Evolutionary conservation across 2,797 vertebrate species (phyloP), one percentile per base, ranked within the genome.

Genomic region (Hozukius guyotensis): DNA sequence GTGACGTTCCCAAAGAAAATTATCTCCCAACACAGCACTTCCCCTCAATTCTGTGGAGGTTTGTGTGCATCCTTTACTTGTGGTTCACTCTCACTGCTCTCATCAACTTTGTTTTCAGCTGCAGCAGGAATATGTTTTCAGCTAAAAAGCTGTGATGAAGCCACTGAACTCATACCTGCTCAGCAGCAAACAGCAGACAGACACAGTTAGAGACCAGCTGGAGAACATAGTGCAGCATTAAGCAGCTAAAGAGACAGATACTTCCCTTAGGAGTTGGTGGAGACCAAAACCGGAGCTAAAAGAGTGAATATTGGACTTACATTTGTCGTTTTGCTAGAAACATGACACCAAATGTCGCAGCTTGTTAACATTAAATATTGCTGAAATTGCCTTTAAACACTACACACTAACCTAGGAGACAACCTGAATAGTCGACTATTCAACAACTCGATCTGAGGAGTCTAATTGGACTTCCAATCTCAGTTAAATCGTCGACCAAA

Each of bases 381-480:
- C 22, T 53, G 16, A 66, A 55, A 42, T 38, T 65, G 0, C 8
- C 4, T 20, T 52, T n/a, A 52, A n/a, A n/a, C 20, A 52, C 49
- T 52, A n/a, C 49, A 52, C 20, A n/a, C 49, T 52, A n/a, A 52
- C 5, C 14, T 60, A 60, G 2, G 16, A 16, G 16, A 0, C 14
- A 59, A 8, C 25, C 25, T 4, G 7, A 56, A 20, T 18, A 29
- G 57, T 20, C 16, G 8, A 20, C 25, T 10, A 59, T 20, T 59
- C 8, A 18, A 60, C 0, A 31, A 60, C 20, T 18, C 0, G 2
- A 60, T 59, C 25, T 27, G 29, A 16, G 24, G 56, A 0, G 7
- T n/a, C 56, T 18, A n/a, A 59, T 59, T 27, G 8, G 8, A 0
- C 56, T 16, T 13, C 24, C 6, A 14, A 27, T 29, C 56, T 59